phyloP scores from a whole-genome alignment of 2,797 vertebrate species.

The Columba guinea region DNA sequence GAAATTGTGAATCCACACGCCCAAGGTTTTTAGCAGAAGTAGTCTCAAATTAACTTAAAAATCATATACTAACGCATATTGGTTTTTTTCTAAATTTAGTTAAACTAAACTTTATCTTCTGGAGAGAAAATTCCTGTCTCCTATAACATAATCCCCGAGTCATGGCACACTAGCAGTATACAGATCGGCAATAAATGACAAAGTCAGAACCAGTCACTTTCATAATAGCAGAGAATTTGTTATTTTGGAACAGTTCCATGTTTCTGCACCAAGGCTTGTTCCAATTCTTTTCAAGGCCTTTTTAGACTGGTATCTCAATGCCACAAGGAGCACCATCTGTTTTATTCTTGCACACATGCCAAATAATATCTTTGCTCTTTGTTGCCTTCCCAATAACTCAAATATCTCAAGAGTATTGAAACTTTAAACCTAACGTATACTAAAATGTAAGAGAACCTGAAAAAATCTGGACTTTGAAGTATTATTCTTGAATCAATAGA shows the following conservation, averaged over 20 bases:
- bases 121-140: neutral
- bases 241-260: neutral
- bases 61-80: neutral
- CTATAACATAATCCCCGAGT: neutral
- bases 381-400: neutral
- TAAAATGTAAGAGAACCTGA: neutral
- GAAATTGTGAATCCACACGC: neutral
- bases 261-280: neutral
- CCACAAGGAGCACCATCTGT: neutral
- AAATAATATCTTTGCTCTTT: neutral
- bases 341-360: neutral
- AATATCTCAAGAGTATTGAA: neutral
- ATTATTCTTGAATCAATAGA: neutral
- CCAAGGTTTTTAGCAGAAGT: neutral
- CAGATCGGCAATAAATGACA: neutral
- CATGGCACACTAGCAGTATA: neutral
- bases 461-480: neutral
- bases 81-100: neutral
- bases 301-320: neutral
- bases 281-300: neutral
- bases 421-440: neutral
- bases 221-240: neutral
- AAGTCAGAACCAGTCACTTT: neutral
- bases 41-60: neutral
- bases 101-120: neutral